phyloP scores from a whole-genome alignment of 2,888 invertebrate species.

The Mythimna loreyi region DNA sequence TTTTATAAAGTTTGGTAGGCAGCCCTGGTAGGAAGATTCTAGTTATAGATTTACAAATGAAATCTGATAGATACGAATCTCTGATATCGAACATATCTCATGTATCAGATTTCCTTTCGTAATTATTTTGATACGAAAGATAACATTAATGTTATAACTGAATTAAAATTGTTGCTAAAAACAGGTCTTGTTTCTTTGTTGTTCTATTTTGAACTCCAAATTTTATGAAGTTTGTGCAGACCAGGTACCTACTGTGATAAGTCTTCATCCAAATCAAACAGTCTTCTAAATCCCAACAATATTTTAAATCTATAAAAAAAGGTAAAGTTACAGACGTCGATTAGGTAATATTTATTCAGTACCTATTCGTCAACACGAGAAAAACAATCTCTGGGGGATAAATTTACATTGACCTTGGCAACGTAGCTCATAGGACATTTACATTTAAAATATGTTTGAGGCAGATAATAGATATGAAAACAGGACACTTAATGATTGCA shows the following conservation, averaged over 20 bases:
- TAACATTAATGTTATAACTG: not conserved
- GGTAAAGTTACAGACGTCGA: not conserved
- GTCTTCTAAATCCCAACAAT: not conserved
- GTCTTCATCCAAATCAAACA: not conserved
- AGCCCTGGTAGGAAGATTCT: conserved; percentile 24
- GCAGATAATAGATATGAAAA: conserved; percentile 11
- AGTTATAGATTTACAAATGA: conserved; percentile 6
- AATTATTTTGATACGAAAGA: conserved; percentile 24
- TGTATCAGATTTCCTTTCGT: conserved; percentile 1
- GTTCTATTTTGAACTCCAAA: not conserved
- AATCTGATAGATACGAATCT: conserved; percentile 13
- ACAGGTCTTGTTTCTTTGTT: not conserved
- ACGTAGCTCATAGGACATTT: conserved; percentile 1
- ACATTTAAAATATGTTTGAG: conserved; percentile 15
- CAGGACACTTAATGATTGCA: conserved; percentile 9
- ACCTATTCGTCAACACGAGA: not conserved
- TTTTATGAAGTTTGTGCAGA: no score
- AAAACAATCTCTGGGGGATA: conserved; percentile 25
- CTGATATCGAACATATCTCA: not conserved
- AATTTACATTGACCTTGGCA: conserved; percentile 29
- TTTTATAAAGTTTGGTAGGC: no score
- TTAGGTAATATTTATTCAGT: conserved; percentile 3
- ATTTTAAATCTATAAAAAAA: not conserved
- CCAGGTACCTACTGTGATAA: no score
- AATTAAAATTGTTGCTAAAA: not conserved